These are phyloP conservation scores for Orestias chungarensis DNA, from an alignment of 2,797 vertebrate genomes.

Conservation along the genomic window DNA sequence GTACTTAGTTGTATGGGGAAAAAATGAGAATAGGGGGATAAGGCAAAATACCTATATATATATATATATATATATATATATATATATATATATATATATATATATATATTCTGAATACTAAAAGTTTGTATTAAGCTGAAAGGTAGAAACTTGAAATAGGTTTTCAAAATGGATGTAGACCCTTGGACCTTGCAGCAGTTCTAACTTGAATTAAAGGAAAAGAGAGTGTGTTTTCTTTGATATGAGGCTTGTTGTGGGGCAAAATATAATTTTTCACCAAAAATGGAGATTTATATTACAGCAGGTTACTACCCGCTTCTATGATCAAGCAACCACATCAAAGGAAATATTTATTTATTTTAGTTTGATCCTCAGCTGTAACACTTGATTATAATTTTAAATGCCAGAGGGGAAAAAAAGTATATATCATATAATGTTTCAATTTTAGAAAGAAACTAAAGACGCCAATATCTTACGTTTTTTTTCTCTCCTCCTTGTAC, in stretches of 20 bases:
- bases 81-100: too few species aligned
- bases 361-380: constrained; percentile 41
- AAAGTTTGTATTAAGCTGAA: constrained; percentile 37
- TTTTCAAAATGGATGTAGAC: constrained; percentile 64
- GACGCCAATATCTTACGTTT: neutral
- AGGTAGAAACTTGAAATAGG: constrained; percentile 55
- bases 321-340: constrained; percentile 67
- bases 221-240: constrained; percentile 67
- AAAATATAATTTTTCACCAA: constrained; percentile 58
- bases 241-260: constrained; percentile 60
- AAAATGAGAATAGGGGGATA: too few species aligned
- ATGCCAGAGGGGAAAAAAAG: constrained; percentile 22
- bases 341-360: constrained; percentile 41
- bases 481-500: constrained; percentile 3
- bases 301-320: constrained; percentile 50
- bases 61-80: too few species aligned
- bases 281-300: constrained; percentile 58
- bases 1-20: too few species aligned
- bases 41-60: too few species aligned
- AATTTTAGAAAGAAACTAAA: neutral
- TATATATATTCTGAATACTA: constrained; percentile 39
- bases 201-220: constrained; percentile 48
- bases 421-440: constrained; percentile 15
- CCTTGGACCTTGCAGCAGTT: constrained; percentile 61
- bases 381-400: constrained; percentile 40